Base-by-base conservation (phyloP, 2,888 invertebrate species). In the Noctuana brunneofusca region DNA sequence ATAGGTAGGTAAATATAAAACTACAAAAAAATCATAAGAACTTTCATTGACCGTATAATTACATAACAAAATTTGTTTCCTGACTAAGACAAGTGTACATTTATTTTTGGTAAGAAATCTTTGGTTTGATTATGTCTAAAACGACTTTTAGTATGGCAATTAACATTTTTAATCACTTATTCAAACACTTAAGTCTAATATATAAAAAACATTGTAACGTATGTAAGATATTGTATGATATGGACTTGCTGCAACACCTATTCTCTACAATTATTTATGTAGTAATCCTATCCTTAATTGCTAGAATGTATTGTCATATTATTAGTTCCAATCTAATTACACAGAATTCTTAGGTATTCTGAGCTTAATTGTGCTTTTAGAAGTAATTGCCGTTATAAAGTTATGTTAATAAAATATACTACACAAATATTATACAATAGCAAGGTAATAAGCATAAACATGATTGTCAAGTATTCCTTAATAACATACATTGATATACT, bases 281-380 rank as follows among this genome's bases (percentile, higher is more conserved):
- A 46, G 58, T 49, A 55, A 50, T 58, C 12, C 12, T 43, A 55
- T 43, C 18, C 62, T 62, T 68, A 64, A 65, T 60, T 50, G 63
- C 62, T 63, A 76, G 57, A 75, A 83, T 75, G 87, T 89, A 89
- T 89, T 89, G 89, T 89, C 89, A 76, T 80, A 76, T 75, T 77
- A 80, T 75, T 77, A 80, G 76, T 82, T 81, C 80, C 79, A 71
- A 68, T 70, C 78, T 84, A 86, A 74, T 65, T 73, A 30, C 35
- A 35, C 53, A 60, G 52, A 53, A 59, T 32, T 50, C 27, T 30
- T 43, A 59, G 72, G 68, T 71, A 71, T 66, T 71, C 74, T 65
- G 14, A 32, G 22, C 11, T 24, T 35, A 53, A 46, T 54, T 63
- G 46, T 63, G 55, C 43, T 56, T 65, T 32, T n/a, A 24, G 24